Evolutionary conservation across 2,888 invertebrate species (phyloP).

Genomic region (Xestia c-nigrum): DNA sequence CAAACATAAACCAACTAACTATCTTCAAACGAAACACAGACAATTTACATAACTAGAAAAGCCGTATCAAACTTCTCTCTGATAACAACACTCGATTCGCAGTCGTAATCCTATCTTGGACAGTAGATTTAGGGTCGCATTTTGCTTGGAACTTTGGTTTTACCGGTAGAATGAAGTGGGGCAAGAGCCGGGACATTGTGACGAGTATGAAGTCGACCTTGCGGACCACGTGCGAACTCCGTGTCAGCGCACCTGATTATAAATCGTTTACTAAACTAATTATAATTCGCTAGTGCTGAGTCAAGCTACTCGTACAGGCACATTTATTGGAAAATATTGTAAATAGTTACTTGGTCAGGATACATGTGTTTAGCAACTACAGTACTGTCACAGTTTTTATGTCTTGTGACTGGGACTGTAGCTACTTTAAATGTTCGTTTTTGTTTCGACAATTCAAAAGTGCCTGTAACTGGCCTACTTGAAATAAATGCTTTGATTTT

Average conservation of each 20-base stretch:
- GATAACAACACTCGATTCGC: slow-evolving; percentile 27
- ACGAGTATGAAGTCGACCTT: slow-evolving; percentile 74
- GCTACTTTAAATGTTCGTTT: too few species aligned
- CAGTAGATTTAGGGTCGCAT: slow-evolving; percentile 37
- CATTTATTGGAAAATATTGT: slow-evolving; percentile 25
- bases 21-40: slow-evolving; percentile 66
- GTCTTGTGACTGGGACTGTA: too few species aligned
- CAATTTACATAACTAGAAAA: slow-evolving; percentile 75
- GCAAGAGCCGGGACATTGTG: slow-evolving; percentile 68
- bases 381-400: too few species aligned
- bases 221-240: slow-evolving; percentile 78
- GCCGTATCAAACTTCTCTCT: slow-evolving; percentile 20
- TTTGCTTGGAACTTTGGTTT: slow-evolving; percentile 34
- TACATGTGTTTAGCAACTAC: slow-evolving; percentile 10
- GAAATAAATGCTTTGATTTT: too few species aligned
- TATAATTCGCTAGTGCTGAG: slow-evolving; percentile 38
- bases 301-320: slow-evolving; percentile 17
- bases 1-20: slow-evolving; percentile 28
- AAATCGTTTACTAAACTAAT: slow-evolving; percentile 28
- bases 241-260: slow-evolving; percentile 69
- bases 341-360: slow-evolving; percentile 6
- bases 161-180: slow-evolving; percentile 61
- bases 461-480: too few species aligned
- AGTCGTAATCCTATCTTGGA: slow-evolving; percentile 17
- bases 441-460: too few species aligned